These are phyloP conservation scores for Anastrepha ludens DNA, from an alignment of 1,140 invertebrate species.

Conservation along the genomic window DNA sequence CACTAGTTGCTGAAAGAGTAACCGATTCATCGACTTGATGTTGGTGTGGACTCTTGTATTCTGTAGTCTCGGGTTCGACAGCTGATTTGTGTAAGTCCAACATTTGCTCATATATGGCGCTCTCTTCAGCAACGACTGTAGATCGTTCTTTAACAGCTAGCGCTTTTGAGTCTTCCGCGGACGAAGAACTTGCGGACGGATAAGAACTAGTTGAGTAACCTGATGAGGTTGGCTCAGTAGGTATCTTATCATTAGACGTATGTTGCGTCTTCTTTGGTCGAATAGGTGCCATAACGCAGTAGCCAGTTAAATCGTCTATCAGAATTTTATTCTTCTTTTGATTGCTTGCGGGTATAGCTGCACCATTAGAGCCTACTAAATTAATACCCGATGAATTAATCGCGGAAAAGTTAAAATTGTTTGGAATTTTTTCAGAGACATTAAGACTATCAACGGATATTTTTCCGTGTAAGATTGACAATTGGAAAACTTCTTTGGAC, in stretches of 20 bases:
- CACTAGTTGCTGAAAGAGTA: not conserved
- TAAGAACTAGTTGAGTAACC: constrained; percentile 70
- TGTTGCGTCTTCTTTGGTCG: constrained; percentile 57
- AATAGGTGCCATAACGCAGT: constrained; percentile 73
- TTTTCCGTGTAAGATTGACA: constrained; percentile 33
- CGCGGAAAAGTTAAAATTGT: constrained; percentile 71
- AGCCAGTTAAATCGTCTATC: constrained; percentile 68
- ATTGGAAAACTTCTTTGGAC: not conserved
- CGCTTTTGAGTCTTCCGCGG: constrained; percentile 57
- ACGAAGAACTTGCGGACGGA: constrained; percentile 64
- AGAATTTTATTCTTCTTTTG: constrained; percentile 63
- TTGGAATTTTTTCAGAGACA: constrained; percentile 68
- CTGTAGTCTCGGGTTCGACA: not conserved
- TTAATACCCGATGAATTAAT: constrained; percentile 71
- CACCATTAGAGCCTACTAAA: constrained; percentile 69
- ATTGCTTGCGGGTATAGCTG: constrained; percentile 57
- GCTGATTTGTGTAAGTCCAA: constrained; percentile 13
- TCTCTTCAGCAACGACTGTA: constrained; percentile 60
- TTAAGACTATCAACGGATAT: constrained; percentile 65
- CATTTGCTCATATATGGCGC: constrained; percentile 68
- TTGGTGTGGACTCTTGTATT: not conserved
- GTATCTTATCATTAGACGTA: constrained; percentile 57
- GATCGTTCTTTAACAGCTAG: not conserved
- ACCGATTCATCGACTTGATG: not conserved
- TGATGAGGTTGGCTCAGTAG: constrained; percentile 67